phyloP scores from a whole-genome alignment of 2,797 vertebrate species.

The Adelosebastes latens region DNA sequence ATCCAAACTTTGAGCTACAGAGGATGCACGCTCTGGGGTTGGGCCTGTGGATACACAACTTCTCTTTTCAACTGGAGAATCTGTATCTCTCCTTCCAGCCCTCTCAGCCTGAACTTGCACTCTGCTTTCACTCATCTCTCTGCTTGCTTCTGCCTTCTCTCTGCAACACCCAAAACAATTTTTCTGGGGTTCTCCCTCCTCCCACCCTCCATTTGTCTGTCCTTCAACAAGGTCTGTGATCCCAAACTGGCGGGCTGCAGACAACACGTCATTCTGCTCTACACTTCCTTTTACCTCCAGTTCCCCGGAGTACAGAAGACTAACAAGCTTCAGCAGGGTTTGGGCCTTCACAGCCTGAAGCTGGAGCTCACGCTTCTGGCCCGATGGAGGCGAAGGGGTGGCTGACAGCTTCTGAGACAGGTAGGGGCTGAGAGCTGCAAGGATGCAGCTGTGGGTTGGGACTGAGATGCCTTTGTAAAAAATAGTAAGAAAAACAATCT shows the following conservation, averaged over 20 bases:
- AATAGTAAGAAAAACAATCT: not conserved
- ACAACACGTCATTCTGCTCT: conserved; percentile 72
- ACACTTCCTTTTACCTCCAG: conserved; percentile 61
- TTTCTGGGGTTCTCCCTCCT: not conserved
- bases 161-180: not conserved
- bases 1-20: not conserved
- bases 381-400: conserved; percentile 53
- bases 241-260: conserved; percentile 69
- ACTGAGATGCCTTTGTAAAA: conserved; percentile 74
- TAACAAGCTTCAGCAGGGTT: conserved; percentile 79
- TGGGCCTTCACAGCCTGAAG: conserved; percentile 66
- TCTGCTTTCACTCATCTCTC: not conserved
- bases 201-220: not conserved
- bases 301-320: conserved; percentile 80
- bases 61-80: not conserved
- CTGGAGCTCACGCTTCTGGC: conserved; percentile 67
- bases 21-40: not conserved
- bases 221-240: conserved; percentile 63
- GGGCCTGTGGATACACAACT: conserved; percentile 23
- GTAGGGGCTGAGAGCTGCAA: conserved; percentile 80
- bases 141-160: conserved; percentile 4
- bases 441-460: conserved; percentile 81
- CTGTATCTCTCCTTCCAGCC: not conserved
- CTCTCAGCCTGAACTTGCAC: conserved; percentile 35
- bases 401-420: conserved; percentile 59